A percentile compares a stretch with the other conserved stretches of the same genome.
Evolutionary conservation across 2,888 invertebrate genomes (phyloP).

Genomic region (Malthinus flaveolus): DNA sequence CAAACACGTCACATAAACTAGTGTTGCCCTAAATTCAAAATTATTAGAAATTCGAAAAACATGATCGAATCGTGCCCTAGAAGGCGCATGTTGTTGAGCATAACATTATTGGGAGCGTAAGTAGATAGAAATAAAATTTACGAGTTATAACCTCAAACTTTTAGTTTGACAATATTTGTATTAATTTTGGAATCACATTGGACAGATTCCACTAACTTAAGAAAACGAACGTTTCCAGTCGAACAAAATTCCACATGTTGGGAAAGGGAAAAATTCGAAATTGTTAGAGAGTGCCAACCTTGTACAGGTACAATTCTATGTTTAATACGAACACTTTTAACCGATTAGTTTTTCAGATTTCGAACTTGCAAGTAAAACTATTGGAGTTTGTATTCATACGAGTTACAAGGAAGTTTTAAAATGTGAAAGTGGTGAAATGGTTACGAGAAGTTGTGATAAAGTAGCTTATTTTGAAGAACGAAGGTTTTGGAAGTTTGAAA

Average conservation of each 20-base stretch:
- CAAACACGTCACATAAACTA: too few relatives aligned
- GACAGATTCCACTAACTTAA: conserved; percentile 60
- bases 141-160: conserved; percentile 44
- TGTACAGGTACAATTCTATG: conserved; percentile 66
- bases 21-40: neutral
- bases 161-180: conserved; percentile 77
- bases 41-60: conserved; percentile 6
- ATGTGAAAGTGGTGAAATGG: conserved; percentile 80
- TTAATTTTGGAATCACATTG: conserved; percentile 80
- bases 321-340: neutral
- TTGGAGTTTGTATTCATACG: conserved; percentile 80
- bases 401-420: conserved; percentile 81
- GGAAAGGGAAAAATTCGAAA: conserved; percentile 70
- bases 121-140: conserved; percentile 46
- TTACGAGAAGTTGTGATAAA: conserved; percentile 83
- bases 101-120: conserved; percentile 75
- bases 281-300: conserved; percentile 81
- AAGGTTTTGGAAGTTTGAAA: conserved; percentile 82
- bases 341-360: conserved; percentile 61
- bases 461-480: conserved; percentile 83
- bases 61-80: conserved; percentile 88
- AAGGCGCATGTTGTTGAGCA: conserved; percentile 80
- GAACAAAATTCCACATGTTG: conserved; percentile 82
- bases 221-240: conserved; percentile 66
- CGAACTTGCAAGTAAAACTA: conserved; percentile 80